These are phyloP conservation scores for Timema cristinae DNA, from an alignment of 2,888 invertebrate genomes.

Conservation along the genomic window DNA sequence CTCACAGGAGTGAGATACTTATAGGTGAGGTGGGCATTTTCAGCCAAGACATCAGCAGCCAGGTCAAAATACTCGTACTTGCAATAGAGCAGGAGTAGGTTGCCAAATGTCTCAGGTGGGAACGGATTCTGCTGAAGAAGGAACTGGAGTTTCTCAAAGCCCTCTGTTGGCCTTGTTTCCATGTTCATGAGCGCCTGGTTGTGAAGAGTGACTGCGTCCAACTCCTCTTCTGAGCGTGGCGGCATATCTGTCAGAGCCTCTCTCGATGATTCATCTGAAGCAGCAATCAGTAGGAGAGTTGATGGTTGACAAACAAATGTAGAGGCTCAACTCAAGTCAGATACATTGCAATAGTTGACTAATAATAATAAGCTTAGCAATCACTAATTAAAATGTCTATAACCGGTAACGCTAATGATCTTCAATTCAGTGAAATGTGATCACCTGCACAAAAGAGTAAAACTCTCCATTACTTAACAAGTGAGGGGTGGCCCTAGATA, in stretches of 20 bases:
- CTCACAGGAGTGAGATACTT: conserved; percentile 85
- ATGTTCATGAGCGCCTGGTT: conserved; percentile 93
- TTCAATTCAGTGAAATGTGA: too few relatives aligned
- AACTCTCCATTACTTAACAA: too few relatives aligned
- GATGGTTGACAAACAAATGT: too few relatives aligned
- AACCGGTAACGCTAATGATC: too few relatives aligned
- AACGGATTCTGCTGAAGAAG: conserved; percentile 93
- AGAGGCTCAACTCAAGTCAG: too few relatives aligned
- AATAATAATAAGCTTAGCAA: too few relatives aligned
- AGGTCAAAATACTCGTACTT: conserved; percentile 97
- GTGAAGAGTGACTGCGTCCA: conserved; percentile 96
- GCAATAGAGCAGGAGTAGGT: conserved; percentile 89
- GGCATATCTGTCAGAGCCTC: conserved; percentile 90
- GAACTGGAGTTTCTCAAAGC: conserved; percentile 92
- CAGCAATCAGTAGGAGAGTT: too few relatives aligned
- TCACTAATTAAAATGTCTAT: too few relatives aligned
- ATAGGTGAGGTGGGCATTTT: conserved; percentile 93
- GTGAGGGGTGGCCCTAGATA: too few relatives aligned
- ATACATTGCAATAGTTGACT: too few relatives aligned
- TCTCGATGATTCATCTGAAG: conserved; percentile 70
- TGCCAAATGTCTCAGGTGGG: conserved; percentile 96
- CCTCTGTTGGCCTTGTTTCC: conserved; percentile 82
- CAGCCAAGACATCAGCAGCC: conserved; percentile 96
- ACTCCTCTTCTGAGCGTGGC: conserved; percentile 91
- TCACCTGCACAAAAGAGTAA: too few relatives aligned